Evolutionary conservation across 2,797 vertebrate species (phyloP).

Genomic region (Tiaroga cobitis): DNA sequence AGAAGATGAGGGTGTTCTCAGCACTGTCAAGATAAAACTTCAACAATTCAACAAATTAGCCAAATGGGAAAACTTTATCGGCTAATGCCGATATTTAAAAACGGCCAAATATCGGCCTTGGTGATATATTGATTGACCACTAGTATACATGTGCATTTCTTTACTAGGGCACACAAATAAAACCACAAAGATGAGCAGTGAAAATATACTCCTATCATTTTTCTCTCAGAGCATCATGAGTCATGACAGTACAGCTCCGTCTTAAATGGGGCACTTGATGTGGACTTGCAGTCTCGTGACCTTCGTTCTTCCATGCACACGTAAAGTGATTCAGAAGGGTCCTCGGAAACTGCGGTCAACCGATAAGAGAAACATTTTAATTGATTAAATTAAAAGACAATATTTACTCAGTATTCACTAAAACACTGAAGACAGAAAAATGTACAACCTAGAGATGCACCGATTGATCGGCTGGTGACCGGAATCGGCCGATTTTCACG

Average conservation of each 20-base stretch:
- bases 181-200: not conserved
- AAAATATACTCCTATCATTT: not conserved
- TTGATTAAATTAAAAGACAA: not conserved
- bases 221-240: not conserved
- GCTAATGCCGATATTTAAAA: not conserved
- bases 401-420: not conserved
- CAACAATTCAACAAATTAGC: not conserved
- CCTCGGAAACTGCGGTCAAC: not conserved
- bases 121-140: not conserved
- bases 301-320: not conserved
- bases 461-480: no score
- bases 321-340: not conserved
- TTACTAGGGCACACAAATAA: not conserved
- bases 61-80: not conserved
- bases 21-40: not conserved
- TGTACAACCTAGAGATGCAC: no score
- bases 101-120: not conserved
- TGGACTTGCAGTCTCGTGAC: not conserved
- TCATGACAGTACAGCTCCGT: not conserved
- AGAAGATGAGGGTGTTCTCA: not conserved
- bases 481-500: no score
- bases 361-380: not conserved
- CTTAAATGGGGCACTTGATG: not conserved
- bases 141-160: not conserved
- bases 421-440: not conserved